phyloP scores from a whole-genome alignment of 2,888 invertebrate genomes.

The Dicyrtoma fusca region DNA sequence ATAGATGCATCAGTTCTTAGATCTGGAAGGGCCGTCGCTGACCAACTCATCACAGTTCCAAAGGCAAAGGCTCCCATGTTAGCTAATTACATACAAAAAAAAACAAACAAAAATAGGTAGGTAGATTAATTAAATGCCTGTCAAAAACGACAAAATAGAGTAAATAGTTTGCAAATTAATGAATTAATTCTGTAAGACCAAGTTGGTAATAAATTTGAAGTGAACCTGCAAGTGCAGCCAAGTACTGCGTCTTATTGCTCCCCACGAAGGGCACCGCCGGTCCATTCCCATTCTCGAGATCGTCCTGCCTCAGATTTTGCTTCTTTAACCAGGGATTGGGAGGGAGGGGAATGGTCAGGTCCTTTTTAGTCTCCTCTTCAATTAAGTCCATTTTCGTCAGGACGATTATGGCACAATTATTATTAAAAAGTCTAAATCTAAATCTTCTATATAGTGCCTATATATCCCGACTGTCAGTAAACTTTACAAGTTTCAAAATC shows the following conservation, averaged over 20 bases:
- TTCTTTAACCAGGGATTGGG: conserved; percentile 13
- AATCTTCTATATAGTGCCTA: no score
- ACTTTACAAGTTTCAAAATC: no score
- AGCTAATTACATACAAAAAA: conserved; percentile 40
- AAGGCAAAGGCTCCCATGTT: conserved; percentile 52
- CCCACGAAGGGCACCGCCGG: background rate
- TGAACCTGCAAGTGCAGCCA: conserved; percentile 32
- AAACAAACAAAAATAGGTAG: background rate
- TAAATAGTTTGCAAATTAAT: no score
- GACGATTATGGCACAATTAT: background rate
- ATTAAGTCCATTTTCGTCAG: conserved; percentile 7
- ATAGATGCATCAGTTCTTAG: conserved; percentile 45
- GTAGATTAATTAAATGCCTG: no score
- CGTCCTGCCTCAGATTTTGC: background rate
- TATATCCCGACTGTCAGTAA: no score
- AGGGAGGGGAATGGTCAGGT: conserved; percentile 8
- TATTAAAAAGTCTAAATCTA: background rate
- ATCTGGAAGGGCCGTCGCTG: conserved; percentile 53
- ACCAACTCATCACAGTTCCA: conserved; percentile 52
- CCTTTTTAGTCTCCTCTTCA: background rate
- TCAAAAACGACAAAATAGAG: conserved; percentile 2
- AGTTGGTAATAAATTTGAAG: no score
- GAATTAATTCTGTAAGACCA: no score
- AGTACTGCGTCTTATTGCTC: conserved; percentile 16
- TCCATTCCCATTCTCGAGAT: background rate